Base-by-base conservation (phyloP, 2,888 invertebrate genomes). In the Lasioglossum oenotherae region DNA sequence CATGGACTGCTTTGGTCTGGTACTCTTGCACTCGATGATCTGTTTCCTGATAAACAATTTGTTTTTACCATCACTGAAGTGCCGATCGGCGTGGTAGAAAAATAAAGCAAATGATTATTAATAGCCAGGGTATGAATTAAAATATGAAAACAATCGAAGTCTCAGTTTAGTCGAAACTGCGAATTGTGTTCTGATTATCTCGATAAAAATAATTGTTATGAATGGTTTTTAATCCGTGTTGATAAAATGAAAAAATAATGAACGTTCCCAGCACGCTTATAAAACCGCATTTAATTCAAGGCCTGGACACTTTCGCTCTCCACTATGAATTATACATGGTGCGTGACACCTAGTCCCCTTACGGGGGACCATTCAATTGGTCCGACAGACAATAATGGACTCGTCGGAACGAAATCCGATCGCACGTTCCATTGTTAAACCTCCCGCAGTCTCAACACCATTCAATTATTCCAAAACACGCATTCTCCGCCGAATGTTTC, bases 271-370 rank as follows among this genome's bases (percentile, higher is more conserved):
- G 3, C 16, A 12, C 23, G 75, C 53, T 76, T 12, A 27, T 57
- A 44, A 82, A 74, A 75, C 31, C 16, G 38, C n/a, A 74, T 71
- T 81, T 31, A 14, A 78, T 53, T 74, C 74, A 82, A 84, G 84
- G 74, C 57, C 41, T 73, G 46, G 4, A 6, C 8, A 64, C 72
- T 83, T 81, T 69, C 73, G 64, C 35, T 69, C 38, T 60, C 38
- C n/a, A n/a, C 69, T 67, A 88, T 88, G 86, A 88, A 88, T 88
- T 78, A 86, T 81, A 86, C 88, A 88, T 86, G n/a, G 46, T 19
- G 57, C 75, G 57, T 35, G 69, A 57, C 49, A 49, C 53, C 60
- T 49, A 38, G 67, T 27, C 38, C 73, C n/a, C 44, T 12, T 19
- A n/a, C 41, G 4, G 23, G 41, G 53, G 46, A 19, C 84, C 74